Evolutionary conservation across 1,140 invertebrate species (phyloP), one percentile per base, ranked within the genome.

Genomic region (Bilobella aurantiaca): DNA sequence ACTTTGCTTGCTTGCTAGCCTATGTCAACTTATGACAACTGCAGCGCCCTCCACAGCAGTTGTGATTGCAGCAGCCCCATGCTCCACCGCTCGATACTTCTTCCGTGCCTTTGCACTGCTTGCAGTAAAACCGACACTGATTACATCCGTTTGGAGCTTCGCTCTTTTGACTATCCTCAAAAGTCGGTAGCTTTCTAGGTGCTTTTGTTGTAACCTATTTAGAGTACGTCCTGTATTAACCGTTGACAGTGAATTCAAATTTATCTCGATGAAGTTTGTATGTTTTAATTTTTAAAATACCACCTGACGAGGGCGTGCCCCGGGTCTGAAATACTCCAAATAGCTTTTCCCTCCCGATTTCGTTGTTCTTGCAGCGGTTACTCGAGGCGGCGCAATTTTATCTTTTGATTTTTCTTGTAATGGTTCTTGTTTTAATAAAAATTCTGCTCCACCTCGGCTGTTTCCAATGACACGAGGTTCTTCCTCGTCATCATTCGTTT

Each of bases 41-140:
- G 21, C 53, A 57, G 8, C 53, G n/a, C 23, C 53, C 53, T 57
- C 53, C 53, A 57, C 53, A 57, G 27, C 53, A 57, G 23, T 57
- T 57, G 21, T 57, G 53, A 27, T 57, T 57, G 53, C 53, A 57
- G 21, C 53, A 57, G 12, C 53, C 53, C 53, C 53, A 57, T 8
- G 23, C 53, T 12, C 53, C 53, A 12, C 53, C 53, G 23, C 5
- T 23, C 12, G 53, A 12, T 8, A 57, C 53, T 57, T 57, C 53
- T 21, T 57, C 53, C 12, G 53, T 23, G 8, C 53, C 53, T 8
- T 21, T 5, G 53, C 53, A 57, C 12, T 57, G 53, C 21, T 57
- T 57, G 53, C 53, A 57, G 27, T 57, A 57, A 21, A 57, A 57
- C 21, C 53, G 53, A 27, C 53, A 57, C 27, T 57, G n/a, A 23